Evolutionary conservation across 64 coral and sea anemone genomes (phyloP).

Genomic region (Stichodactyla helianthus): DNA sequence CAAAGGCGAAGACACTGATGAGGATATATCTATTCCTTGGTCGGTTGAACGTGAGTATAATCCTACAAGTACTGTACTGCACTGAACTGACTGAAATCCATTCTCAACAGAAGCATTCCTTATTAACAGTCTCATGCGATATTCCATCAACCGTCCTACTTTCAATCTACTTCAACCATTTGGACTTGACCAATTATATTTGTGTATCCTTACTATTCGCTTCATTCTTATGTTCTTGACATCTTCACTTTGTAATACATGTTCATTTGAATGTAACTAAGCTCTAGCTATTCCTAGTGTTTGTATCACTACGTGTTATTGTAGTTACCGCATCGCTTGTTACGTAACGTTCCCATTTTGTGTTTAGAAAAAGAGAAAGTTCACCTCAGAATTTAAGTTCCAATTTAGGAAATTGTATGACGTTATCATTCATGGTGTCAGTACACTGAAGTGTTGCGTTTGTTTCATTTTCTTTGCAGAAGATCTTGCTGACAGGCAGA

Average conservation of each 20-base stretch:
- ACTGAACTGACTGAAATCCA: not conserved
- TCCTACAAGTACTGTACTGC: not conserved
- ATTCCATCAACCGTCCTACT: not conserved
- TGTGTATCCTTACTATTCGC: not conserved
- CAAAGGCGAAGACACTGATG: constrained; percentile 67
- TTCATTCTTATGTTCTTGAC: too few relatives aligned
- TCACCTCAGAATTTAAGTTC: too few relatives aligned
- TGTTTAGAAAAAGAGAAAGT: too few relatives aligned
- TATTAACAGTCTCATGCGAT: not conserved
- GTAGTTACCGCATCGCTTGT: too few relatives aligned
- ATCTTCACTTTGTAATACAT: too few relatives aligned
- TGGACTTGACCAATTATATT: not conserved
- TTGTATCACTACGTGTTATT: too few relatives aligned
- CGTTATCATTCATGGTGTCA: too few relatives aligned
- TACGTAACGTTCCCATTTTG: too few relatives aligned
- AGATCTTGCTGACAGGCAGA: constrained; percentile 42
- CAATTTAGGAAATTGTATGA: not conserved
- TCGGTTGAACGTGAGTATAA: constrained; percentile 68
- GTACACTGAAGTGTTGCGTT: not conserved
- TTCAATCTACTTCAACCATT: not conserved
- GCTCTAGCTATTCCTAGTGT: too few relatives aligned
- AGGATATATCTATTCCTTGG: constrained; percentile 72
- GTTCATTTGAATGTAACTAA: too few relatives aligned
- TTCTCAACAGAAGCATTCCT: not conserved
- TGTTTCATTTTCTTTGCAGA: constrained; percentile 26